Percentiles rank a stretch among this genome's conserved stretches.
These are phyloP conservation scores for Melanostoma scalare DNA, from an alignment of 2,888 invertebrate species.

Conservation along the genomic window DNA sequence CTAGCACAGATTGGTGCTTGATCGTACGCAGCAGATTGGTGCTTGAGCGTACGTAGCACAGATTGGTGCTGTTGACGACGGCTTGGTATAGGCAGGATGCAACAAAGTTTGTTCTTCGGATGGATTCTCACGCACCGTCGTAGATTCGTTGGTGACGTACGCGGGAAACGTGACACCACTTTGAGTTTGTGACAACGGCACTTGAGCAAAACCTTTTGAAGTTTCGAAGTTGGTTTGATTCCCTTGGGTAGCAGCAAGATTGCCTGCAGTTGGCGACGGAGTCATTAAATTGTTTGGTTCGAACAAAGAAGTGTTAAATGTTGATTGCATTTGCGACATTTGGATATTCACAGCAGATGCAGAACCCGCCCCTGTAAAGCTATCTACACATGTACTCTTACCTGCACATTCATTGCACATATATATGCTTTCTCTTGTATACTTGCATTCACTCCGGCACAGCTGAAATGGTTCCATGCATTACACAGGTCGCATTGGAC, in stretches of 20 bases:
- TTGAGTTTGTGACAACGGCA: too few relatives aligned
- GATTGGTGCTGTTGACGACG: neutral
- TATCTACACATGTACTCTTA: constrained; percentile 6
- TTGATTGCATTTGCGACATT: neutral
- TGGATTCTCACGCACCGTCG: too few relatives aligned
- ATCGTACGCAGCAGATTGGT: neutral
- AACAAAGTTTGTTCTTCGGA: too few relatives aligned
- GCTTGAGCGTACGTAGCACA: neutral
- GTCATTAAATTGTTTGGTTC: too few relatives aligned
- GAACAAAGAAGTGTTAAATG: too few relatives aligned
- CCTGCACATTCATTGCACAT: neutral
- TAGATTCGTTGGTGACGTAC: too few relatives aligned
- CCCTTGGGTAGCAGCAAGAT: too few relatives aligned
- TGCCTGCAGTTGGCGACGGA: too few relatives aligned
- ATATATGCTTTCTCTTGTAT: neutral
- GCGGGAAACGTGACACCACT: too few relatives aligned
- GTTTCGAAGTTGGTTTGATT: too few relatives aligned
- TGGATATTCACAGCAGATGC: constrained; percentile 3
- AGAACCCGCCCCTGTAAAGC: neutral
- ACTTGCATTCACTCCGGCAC: constrained; percentile 10
- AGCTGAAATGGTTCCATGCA: constrained; percentile 12
- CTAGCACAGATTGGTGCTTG: neutral
- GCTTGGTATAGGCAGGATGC: too few relatives aligned
- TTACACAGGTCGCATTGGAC: constrained; percentile 17
- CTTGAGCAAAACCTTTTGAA: too few relatives aligned